Base-by-base conservation (phyloP, 2,888 invertebrate species). In the Limnephilus auricula region DNA sequence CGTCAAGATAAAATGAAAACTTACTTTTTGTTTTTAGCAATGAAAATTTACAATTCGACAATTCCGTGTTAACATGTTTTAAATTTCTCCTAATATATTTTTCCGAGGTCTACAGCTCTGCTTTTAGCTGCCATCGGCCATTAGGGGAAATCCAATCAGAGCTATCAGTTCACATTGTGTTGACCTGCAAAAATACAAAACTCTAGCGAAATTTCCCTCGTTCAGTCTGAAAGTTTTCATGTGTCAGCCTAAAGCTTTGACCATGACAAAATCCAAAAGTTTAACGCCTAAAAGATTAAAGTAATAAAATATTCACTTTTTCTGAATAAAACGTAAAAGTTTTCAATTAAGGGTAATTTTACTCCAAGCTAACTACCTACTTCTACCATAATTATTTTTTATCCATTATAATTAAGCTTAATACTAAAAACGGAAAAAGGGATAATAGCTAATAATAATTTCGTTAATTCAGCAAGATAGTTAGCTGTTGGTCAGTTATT, bases 61-160 rank as follows among this genome's bases (percentile, higher is more conserved):
- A 45, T 12, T 2, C 13, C 0, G 12, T 15, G 45, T 45, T 50
- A 4, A 15, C 5, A 65, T 2, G 15, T 18, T 25, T 65, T 18
- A 6, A 2, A 2, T 65, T 18, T 18, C 0, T 65, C 10, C 40
- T 40, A 1, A 12, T 40, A 34, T 34, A 12, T 65, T 65, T 65
- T 18, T 65, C 65, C 6, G 5, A 65, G 18, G 0, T 25, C 25
- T 65, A 25, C 65, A 65, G 65, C 65, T 65, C 65, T 65, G 65
- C 65, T 65, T 92, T 92, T 92, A 92, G 89, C 92, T 89, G 92
- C 91, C 91, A 92, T 92, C 91, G 90, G 92, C 91, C 90, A 92
- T 92, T 90, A 92, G 37, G 89, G 92, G 90, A 90, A 91, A 92
- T 91, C 92, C 92, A 92, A 92, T 92, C 92, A 92, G 85, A 84